Evolutionary conservation across 1,140 invertebrate genomes (phyloP), one percentile per base, ranked within the genome.

Genomic region (Drosophila varians): DNA sequence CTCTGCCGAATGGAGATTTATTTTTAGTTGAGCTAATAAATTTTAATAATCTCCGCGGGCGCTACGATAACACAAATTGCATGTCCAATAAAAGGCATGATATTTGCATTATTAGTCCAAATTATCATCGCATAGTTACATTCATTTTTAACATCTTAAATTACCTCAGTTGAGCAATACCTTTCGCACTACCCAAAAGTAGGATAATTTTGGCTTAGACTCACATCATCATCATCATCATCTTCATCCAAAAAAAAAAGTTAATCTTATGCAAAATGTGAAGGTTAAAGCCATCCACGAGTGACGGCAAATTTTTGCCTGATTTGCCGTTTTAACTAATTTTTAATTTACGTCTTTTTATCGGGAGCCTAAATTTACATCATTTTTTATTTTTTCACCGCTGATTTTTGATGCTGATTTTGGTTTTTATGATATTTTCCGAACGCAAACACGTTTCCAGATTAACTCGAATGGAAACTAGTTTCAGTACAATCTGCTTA

Each of bases 261-360:
- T 21, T 43, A 66, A 65, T 66, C 60, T 66, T 66, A 65, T 66
- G 62, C 56, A 42, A 84, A 86, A 84, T 84, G 75, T 79, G 80
- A 84, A 84, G 79, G 79, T 80, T 86, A 48, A 51, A 45, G 25
- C 21, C 57, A 21, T 26, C 25, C 31, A 53, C 34, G 28, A 58
- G 34, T 25, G 52, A 25, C 47, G 53, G 26, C 21, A 54, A n/a
- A 72, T 71, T 72, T 72, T 54, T 46, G 49, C n/a, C 38, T 68
- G 62, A 53, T 52, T 52, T 74, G 74, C 75, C 74, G 60, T 71
- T 84, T 83, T 56, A 46, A 56, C 54, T 75, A 86, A 86, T 75
- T 86, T 84, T 84, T 86, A 86, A 79, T 84, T 64, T 73, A 68
- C 79, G 80, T 73, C 57, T 76, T 79, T 86, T 64, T 72, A 86